Conservation (phyloP, 2,113 vertebrate species). For the Menidia beryllina region DNA sequence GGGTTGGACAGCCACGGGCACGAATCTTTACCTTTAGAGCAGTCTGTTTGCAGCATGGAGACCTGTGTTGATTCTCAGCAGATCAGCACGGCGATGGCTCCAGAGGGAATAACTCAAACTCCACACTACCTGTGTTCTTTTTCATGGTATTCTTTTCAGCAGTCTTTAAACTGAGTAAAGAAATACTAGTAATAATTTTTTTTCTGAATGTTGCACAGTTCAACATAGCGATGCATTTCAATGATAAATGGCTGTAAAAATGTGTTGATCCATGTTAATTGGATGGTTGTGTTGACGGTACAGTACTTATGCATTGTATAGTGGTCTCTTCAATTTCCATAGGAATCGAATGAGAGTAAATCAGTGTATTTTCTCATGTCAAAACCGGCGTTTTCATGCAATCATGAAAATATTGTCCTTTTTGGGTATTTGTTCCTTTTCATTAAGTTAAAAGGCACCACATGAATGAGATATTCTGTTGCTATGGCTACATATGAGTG, state of each 20-base stretch:
- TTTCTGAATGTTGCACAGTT: conserved; percentile 21
- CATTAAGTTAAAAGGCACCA: background rate
- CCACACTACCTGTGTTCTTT: conserved; percentile 13
- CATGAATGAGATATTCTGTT: conserved; percentile 18
- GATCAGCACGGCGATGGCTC: conserved; percentile 10
- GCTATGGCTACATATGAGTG: conserved; percentile 14
- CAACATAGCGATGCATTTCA: conserved; percentile 39
- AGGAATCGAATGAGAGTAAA: conserved; percentile 19
- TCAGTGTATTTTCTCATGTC: conserved; percentile 46
- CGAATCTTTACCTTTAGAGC: conserved; percentile 36
- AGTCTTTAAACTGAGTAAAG: background rate
- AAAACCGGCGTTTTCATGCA: conserved; percentile 19
- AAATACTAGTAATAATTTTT: background rate
- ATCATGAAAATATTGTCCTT: conserved; percentile 7
- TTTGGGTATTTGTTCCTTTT: background rate
- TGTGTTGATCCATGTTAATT: conserved; percentile 39
- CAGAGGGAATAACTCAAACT: conserved; percentile 7
- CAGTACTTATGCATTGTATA: conserved; percentile 47
- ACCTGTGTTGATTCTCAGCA: conserved; percentile 42
- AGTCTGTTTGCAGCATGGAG: conserved; percentile 34
- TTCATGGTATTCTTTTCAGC: conserved; percentile 23
- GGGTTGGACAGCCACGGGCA: conserved; percentile 38
- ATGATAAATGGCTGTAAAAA: conserved; percentile 38
- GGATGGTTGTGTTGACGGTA: conserved; percentile 43
- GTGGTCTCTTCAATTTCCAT: conserved; percentile 44